Evolutionary conservation across 2,797 vertebrate species (phyloP).

Genomic region (Sebastes itinus): DNA sequence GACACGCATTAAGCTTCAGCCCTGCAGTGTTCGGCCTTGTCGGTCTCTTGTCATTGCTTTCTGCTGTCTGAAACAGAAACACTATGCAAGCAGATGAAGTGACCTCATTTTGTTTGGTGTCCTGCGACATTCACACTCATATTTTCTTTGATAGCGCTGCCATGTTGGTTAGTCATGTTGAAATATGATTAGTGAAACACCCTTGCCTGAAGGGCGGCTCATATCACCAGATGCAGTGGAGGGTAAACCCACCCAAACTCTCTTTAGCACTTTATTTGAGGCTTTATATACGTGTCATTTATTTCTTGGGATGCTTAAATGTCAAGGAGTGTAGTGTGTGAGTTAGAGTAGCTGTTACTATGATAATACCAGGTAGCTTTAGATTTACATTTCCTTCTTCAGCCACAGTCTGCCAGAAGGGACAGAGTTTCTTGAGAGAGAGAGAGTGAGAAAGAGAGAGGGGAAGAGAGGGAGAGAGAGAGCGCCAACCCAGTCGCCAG

Average conservation of each 20-base stretch:
- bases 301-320: not conserved
- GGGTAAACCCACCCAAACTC: not conserved
- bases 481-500: not conserved
- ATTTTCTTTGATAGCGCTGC: not conserved
- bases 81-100: not conserved
- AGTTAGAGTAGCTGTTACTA: not conserved
- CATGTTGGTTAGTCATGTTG: not conserved
- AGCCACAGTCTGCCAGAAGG: not conserved
- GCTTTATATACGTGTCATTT: not conserved
- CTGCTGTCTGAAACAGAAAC: not conserved
- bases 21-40: not conserved
- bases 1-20: not conserved
- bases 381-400: not conserved
- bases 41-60: not conserved
- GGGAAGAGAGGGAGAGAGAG: too few species aligned
- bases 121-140: not conserved
- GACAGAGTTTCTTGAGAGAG: not conserved
- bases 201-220: not conserved
- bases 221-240: not conserved
- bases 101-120: constrained; percentile 3
- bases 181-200: not conserved
- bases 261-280: not conserved
- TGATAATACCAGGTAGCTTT: not conserved
- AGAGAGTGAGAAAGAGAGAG: too few species aligned
- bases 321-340: not conserved